These are phyloP conservation scores for Hydrotaea diabolus DNA, from an alignment of 2,888 invertebrate species.

Conservation along the genomic window DNA sequence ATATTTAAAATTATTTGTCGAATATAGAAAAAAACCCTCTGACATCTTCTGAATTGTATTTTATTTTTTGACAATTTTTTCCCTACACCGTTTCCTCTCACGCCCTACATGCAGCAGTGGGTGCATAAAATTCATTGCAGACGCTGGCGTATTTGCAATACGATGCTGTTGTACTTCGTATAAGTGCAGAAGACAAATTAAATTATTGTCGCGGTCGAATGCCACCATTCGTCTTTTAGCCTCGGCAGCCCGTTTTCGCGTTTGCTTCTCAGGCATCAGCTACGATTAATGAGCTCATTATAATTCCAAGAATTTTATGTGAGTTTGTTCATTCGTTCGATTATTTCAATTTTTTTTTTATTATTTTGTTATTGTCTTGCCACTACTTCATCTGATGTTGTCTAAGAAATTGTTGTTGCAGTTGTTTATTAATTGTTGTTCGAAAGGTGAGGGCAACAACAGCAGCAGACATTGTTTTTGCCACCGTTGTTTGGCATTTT, in stretches of 20 bases:
- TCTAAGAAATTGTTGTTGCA: neutral
- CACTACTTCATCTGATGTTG: neutral
- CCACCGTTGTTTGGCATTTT: slow-evolving; percentile 25
- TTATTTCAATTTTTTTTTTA: neutral
- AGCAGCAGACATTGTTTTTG: slow-evolving; percentile 3
- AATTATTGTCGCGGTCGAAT: neutral
- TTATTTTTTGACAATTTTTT: no score
- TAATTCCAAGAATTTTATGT: slow-evolving; percentile 56
- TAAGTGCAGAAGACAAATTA: neutral
- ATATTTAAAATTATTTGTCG: no score
- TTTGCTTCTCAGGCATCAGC: slow-evolving; percentile 26
- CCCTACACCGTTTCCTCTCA: neutral
- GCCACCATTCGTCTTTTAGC: slow-evolving; percentile 7
- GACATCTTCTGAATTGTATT: no score
- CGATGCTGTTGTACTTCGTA: no score
- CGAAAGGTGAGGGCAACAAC: neutral
- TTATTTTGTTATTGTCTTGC: neutral
- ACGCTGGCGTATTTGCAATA: neutral
- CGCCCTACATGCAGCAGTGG: neutral
- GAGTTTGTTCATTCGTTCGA: slow-evolving; percentile 20
- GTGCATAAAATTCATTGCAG: neutral
- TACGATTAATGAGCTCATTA: slow-evolving; percentile 64
- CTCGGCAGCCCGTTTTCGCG: slow-evolving; percentile 11
- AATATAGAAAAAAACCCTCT: no score
- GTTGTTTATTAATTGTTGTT: slow-evolving; percentile 8